Evolutionary conservation across 2,113 vertebrate genomes (phyloP).

Genomic region (Tringa solitaria): DNA sequence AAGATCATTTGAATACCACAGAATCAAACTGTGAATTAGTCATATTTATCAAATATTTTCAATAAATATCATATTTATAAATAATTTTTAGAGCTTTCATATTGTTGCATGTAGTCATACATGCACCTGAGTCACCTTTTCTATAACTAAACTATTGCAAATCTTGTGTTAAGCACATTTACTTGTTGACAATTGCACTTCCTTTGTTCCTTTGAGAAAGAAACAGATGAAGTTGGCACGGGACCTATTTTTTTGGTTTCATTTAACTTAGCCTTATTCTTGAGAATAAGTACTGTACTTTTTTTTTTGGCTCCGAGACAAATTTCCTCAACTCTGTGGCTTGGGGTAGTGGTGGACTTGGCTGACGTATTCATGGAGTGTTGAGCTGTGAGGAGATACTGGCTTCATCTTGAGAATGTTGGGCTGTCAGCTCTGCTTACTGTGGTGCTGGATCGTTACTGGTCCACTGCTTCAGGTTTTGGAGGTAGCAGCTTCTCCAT

Average conservation of each 20-base stretch:
- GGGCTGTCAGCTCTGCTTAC: neutral
- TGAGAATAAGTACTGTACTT: neutral
- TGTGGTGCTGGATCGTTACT: accelerated
- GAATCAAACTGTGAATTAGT: neutral
- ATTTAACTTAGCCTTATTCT: neutral
- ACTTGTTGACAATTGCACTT: neutral
- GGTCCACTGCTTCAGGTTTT: neutral
- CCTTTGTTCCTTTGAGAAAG: neutral
- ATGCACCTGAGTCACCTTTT: neutral
- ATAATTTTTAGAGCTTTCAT: neutral
- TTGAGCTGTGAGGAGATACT: neutral
- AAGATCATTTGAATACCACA: neutral
- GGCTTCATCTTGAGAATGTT: neutral
- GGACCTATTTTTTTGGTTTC: neutral
- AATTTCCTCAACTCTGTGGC: neutral
- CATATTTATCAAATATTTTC: neutral
- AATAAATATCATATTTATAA: neutral
- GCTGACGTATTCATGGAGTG: neutral
- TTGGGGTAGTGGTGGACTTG: neutral
- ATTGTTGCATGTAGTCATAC: neutral
- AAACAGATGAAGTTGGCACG: neutral
- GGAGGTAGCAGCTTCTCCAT: neutral
- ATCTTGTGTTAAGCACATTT: neutral
- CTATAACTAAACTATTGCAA: neutral
- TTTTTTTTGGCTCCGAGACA: neutral